phyloP scores from a whole-genome alignment of 2,113 vertebrate genomes.

The Thamnophis sirtalis region DNA sequence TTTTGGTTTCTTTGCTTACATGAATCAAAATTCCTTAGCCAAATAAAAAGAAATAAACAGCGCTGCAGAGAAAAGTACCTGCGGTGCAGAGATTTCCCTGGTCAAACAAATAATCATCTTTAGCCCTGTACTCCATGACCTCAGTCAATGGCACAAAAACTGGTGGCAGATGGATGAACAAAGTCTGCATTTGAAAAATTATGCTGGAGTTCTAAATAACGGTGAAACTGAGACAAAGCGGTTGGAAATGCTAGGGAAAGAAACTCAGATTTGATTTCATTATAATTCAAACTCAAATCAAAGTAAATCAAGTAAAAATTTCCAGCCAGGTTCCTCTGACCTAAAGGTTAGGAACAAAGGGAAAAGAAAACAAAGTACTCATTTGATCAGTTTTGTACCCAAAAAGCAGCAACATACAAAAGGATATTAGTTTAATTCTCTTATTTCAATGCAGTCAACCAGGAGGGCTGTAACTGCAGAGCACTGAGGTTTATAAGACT shows the following conservation, averaged over 20 bases:
- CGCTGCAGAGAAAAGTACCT: not conserved
- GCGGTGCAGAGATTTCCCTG: not conserved
- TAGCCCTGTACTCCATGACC: not conserved
- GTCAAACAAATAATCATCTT: not conserved
- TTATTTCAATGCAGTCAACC: not conserved
- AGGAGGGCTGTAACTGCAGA: not conserved
- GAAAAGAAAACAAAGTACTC: not conserved
- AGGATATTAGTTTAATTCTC: not conserved
- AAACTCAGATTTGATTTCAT: not conserved
- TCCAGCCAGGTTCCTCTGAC: not conserved
- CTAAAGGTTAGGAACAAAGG: not conserved
- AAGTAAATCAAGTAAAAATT: not conserved
- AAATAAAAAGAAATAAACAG: not conserved
- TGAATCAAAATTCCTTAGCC: not conserved
- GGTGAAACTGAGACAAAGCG: not conserved
- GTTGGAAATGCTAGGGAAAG: not conserved
- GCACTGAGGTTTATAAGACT: not conserved
- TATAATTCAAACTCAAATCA: not conserved
- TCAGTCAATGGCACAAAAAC: not conserved
- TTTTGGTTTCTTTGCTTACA: not conserved
- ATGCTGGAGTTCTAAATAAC: not conserved
- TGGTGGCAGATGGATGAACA: not conserved
- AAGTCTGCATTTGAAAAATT: not conserved
- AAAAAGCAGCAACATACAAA: not conserved
- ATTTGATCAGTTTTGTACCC: not conserved